phyloP scores from a whole-genome alignment of 2,113 vertebrate species.

The Sarotherodon lohbergeri region DNA sequence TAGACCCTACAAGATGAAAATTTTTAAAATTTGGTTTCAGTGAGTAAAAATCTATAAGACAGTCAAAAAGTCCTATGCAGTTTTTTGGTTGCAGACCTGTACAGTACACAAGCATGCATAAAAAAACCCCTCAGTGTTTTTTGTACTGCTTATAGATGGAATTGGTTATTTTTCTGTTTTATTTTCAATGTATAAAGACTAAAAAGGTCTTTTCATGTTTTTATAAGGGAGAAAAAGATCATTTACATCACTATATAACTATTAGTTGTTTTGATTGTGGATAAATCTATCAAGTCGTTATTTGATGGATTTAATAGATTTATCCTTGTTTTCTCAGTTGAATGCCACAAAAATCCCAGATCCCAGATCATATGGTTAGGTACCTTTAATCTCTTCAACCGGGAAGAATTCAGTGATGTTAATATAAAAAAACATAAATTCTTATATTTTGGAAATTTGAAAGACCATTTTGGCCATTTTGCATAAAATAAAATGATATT shows the following conservation, averaged over 20 bases:
- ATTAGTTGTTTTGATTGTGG: fast-evolving
- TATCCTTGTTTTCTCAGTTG: neutral
- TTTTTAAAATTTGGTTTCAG: neutral
- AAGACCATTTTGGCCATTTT: fast-evolving
- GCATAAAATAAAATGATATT: neutral
- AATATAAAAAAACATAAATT: neutral
- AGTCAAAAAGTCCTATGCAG: fast-evolving
- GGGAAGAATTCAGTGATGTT: neutral
- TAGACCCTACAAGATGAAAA: fast-evolving
- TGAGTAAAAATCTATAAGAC: neutral
- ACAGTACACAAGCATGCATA: neutral
- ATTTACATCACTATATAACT: neutral
- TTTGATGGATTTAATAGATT: neutral
- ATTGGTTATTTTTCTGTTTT: neutral
- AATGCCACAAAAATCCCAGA: neutral
- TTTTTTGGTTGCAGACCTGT: neutral
- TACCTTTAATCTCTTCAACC: neutral
- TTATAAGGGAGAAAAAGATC: neutral
- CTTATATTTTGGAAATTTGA: neutral
- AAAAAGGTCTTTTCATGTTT: neutral
- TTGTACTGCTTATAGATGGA: fast-evolving
- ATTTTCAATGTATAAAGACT: fast-evolving
- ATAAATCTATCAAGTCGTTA: fast-evolving
- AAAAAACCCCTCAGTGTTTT: neutral
- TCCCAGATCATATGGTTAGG: fast-evolving